Base-by-base conservation (phyloP, 2,888 invertebrate species). In the Tridacna gigas region DNA sequence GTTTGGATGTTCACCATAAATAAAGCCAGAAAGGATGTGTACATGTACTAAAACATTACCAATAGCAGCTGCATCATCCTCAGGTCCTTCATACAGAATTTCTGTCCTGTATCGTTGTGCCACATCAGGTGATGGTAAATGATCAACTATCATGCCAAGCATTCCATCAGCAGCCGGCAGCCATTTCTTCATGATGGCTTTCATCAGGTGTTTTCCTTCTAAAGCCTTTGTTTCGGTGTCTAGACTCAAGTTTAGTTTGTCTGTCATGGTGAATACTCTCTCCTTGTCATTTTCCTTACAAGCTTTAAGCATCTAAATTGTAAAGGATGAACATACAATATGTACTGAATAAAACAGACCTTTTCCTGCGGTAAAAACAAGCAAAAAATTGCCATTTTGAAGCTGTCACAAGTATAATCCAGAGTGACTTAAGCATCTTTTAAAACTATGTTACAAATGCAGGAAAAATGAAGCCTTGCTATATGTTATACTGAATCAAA, bases 111-210 rank as follows among this genome's bases (percentile, higher is more conserved):
- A 99, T 95, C 97, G 98, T 96, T 99, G 99, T 71, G 99, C 99
- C 80, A 98, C 98, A 74, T 99, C 98, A 0, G 99, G 99, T 51
- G 99, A 99, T 84, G 99, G 99, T 95, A 99, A 96, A 95, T 99
- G 99, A 95, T 99, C 98, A 96, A 98, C 98, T 96, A 99, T 99
- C 99, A 99, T 99, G 96, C 99, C 99, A 96, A 99, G 97, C 94
- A 99, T 96, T 93, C 99, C 98, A 95, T 99, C 99, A 91, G 99
- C 99, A 94, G 99, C 99, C 76, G 99, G 99, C 95, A 99, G 96
- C 99, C 99, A 99, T 88, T 97, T 97, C 93, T 99, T 97, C 99
- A 99, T 99, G 84, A 99, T 98, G 90, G 98, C 97, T 96, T 97
- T 99, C 94, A 99, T 96, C 89, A 99, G 96, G 86, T 97, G 97